Percentiles rank a stretch among this genome's conserved stretches.
Evolutionary conservation across 2,113 vertebrate genomes (phyloP).

Genomic region (Gnathonemus echidnorhynchus): DNA sequence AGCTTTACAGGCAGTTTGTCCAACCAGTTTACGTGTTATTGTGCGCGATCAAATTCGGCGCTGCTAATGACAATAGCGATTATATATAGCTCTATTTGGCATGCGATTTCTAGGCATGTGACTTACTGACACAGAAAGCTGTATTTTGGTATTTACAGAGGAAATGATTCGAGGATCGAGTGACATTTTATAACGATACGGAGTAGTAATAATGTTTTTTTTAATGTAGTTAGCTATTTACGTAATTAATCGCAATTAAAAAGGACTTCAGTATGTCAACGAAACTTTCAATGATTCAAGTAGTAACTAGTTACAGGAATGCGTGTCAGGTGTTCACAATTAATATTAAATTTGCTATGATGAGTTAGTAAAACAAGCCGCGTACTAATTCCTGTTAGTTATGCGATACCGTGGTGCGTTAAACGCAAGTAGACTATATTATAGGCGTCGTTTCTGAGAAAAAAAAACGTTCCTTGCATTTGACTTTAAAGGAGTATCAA

Average conservation of each 20-base stretch:
- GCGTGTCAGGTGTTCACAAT: neutral
- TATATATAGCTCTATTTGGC: neutral
- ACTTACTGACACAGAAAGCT: neutral
- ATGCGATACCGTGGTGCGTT: neutral
- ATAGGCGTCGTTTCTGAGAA: neutral
- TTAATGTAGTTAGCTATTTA: neutral
- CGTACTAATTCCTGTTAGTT: neutral
- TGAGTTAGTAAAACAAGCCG: neutral
- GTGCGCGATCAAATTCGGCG: neutral
- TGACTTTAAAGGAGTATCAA: neutral
- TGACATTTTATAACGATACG: neutral
- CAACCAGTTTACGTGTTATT: neutral
- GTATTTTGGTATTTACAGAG: neutral
- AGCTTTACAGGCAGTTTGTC: neutral
- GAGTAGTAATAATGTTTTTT: neutral
- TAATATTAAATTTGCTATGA: neutral
- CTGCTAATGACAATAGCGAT: neutral
- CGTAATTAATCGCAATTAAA: neutral
- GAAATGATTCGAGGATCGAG: neutral
- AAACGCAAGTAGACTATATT: neutral
- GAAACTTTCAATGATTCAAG: neutral
- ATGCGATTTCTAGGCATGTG: neutral
- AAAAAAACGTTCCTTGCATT: neutral
- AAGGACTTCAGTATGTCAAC: neutral
- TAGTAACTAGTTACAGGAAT: neutral